A percentile compares a stretch with the other conserved stretches of the same genome.
phyloP scores from a whole-genome alignment of 2,113 vertebrate genomes.

The Todiramphus chloris region DNA sequence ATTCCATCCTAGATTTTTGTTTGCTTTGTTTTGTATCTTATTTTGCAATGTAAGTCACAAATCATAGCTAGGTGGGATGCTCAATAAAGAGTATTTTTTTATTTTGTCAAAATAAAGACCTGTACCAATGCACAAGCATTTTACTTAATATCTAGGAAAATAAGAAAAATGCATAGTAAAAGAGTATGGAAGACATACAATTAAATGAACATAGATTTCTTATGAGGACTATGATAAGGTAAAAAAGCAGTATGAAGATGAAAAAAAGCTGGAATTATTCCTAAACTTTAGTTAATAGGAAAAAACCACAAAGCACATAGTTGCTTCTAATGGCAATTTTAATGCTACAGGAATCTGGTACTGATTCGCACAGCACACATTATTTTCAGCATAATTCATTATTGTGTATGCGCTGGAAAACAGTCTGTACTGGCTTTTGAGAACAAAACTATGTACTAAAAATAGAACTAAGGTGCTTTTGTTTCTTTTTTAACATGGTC shows the following conservation, averaged over 20 bases:
- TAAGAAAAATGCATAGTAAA: background rate
- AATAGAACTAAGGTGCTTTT: background rate
- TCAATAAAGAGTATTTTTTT: background rate
- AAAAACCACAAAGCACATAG: background rate
- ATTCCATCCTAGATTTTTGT: background rate
- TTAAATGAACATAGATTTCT: background rate
- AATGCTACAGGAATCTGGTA: background rate
- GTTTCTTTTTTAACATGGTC: background rate
- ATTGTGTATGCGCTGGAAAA: background rate
- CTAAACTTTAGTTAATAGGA: background rate
- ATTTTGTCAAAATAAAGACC: background rate
- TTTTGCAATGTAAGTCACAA: background rate
- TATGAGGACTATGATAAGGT: background rate
- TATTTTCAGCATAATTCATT: background rate
- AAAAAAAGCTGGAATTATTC: background rate
- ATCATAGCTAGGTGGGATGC: background rate
- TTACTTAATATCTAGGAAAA: background rate
- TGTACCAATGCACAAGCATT: background rate
- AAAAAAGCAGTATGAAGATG: background rate
- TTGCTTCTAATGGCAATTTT: background rate
- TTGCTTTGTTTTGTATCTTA: background rate
- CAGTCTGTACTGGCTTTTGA: background rate
- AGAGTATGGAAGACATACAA: background rate
- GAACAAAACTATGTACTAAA: background rate
- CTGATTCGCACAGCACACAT: background rate